These are phyloP conservation scores for Aegotheles bennettii DNA, from an alignment of 2,113 vertebrate species.

Conservation along the genomic window DNA sequence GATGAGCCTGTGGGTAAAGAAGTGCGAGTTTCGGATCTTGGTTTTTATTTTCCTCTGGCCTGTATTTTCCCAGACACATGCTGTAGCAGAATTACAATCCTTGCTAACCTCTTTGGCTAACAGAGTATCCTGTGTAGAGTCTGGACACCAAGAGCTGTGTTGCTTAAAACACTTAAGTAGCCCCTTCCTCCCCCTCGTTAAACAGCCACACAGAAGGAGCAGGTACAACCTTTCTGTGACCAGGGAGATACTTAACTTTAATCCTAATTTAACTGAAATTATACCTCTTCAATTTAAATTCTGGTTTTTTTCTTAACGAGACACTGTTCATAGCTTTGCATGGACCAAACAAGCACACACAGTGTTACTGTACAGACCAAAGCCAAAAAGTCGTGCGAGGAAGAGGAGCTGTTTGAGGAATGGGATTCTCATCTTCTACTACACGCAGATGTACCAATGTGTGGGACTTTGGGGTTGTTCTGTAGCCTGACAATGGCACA, in stretches of 20 bases:
- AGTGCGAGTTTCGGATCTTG: conserved; percentile 8
- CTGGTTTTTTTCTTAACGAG: conserved; percentile 61
- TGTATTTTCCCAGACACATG: not conserved
- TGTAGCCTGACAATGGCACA: conserved; percentile 39
- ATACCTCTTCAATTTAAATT: conserved; percentile 29
- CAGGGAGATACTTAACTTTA: conserved; percentile 42
- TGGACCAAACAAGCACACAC: conserved; percentile 66
- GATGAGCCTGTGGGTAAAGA: conserved; percentile 55
- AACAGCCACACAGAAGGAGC: not conserved
- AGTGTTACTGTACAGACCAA: conserved; percentile 65
- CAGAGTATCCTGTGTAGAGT: not conserved
- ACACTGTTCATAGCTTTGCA: conserved; percentile 68
- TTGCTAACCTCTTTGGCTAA: not conserved
- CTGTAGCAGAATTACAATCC: conserved; percentile 12
- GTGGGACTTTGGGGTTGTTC: conserved; percentile 57
- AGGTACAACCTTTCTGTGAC: not conserved
- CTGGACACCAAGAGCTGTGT: not conserved
- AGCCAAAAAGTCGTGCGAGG: conserved; percentile 46
- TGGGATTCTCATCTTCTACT: conserved; percentile 36
- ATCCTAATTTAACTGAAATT: not conserved
- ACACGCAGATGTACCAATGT: not conserved
- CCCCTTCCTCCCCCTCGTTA: not conserved
- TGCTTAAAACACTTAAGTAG: not conserved
- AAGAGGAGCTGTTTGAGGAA: conserved; percentile 63
- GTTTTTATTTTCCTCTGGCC: not conserved